Conservation (phyloP, 2,113 vertebrate genomes). For the Greenwoodochromis staneri region DNA sequence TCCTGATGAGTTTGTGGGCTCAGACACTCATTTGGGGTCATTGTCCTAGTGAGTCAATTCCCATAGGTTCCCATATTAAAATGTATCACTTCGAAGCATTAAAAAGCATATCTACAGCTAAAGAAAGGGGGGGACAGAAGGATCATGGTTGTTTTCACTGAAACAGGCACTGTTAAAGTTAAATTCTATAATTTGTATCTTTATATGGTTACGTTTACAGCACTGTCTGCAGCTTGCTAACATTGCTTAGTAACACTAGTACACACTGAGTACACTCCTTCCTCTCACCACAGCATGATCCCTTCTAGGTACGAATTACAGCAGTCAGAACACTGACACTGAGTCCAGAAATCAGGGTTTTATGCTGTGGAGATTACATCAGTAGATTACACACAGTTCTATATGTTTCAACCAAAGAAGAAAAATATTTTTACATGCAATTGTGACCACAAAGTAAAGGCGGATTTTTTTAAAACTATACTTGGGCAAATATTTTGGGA, state of each 20-base stretch:
- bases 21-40: neutral
- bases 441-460: neutral
- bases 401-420: neutral
- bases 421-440: neutral
- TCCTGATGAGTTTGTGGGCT: neutral
- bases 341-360: neutral
- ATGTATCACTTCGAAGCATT: neutral
- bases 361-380: neutral
- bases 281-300: neutral
- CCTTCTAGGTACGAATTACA: neutral
- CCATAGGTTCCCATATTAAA: neutral
- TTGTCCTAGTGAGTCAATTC: neutral
- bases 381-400: neutral
- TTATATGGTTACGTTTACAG: neutral
- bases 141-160: neutral
- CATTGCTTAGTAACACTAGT: neutral
- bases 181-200: neutral
- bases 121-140: neutral
- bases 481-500: neutral
- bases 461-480: fast-evolving
- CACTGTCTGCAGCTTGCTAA: neutral
- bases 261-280: neutral
- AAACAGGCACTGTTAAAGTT: neutral
- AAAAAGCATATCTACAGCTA: neutral
- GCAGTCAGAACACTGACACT: neutral